Evolutionary conservation across 2,113 vertebrate genomes (phyloP), one percentile per base, ranked within the genome.

Genomic region (Dryoscopus gambensis): DNA sequence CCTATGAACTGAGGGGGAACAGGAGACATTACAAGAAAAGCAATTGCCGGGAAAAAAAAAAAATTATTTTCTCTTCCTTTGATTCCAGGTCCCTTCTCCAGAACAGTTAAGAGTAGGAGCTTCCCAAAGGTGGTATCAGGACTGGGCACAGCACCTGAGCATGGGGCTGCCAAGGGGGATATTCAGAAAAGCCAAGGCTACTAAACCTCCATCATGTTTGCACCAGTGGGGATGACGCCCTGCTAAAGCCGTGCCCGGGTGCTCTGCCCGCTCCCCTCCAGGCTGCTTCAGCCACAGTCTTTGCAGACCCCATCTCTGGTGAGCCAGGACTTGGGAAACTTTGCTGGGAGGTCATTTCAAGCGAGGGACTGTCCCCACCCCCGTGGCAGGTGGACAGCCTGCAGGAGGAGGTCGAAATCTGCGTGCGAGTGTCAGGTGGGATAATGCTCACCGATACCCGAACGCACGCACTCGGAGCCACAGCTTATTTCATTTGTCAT

Each of bases 121-220:
- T 68, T 87, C 31, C 59, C 69, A 82, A 75, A 75, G 18, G 24
- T 21, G 18, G 13, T n/a, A 8, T 23, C 33, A 50, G 63, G 60
- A 59, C 47, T 30, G 55, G n/a, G 69, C 28, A 56, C 20, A 89
- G 50, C 30, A 42, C 35, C 28, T 56, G 30, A 40, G 19, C 4
- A 0, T 4, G 42, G 12, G 56, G 52, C 74, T 82, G 60, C 65
- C 71, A 44, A 46, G 39, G 60, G 18, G 23, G 31, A 35, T 37
- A 10, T 7, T 60, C 33, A 52, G 63, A 33, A 87, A 64, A 59
- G 17, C 14, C 64, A 73, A 52, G 49, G 37, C 39, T 49, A 7
- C 17, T 27, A 13, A 49, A 24, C 40, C 30, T 15, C 31, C 31
- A 1, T 13, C 8, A 0, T 0, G 0, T 44, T 47, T 15, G 8